A percentile compares a stretch with the other conserved stretches of the same genome.
These are phyloP conservation scores for Corythornis madagascariensis DNA, from an alignment of 2,113 vertebrate species.

Conservation along the genomic window DNA sequence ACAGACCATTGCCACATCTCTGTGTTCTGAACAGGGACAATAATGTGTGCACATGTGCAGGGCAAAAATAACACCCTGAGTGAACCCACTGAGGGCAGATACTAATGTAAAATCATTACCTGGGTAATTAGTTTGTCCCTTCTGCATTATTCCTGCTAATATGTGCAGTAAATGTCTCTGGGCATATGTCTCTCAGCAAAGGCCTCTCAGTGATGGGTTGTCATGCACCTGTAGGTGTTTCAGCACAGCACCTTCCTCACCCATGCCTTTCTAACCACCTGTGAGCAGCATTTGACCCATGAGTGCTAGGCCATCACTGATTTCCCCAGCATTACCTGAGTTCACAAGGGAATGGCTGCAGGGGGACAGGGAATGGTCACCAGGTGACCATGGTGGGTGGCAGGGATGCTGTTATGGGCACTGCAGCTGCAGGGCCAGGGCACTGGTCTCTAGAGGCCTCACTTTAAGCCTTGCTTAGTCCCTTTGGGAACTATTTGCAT, in stretches of 20 bases:
- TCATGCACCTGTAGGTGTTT: background rate
- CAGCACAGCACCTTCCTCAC: background rate
- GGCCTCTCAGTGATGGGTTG: background rate
- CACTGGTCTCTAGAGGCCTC: background rate
- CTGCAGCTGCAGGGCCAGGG: background rate
- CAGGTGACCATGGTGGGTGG: background rate
- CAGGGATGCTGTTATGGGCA: too few relatives aligned
- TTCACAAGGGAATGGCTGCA: background rate
- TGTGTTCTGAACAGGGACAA: background rate
- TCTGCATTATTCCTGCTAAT: background rate
- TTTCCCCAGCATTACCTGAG: background rate
- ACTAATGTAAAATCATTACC: background rate
- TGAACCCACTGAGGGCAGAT: background rate
- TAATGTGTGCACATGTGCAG: background rate
- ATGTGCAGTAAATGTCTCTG: background rate
- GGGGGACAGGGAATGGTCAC: background rate
- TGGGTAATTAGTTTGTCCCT: background rate
- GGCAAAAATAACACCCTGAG: background rate
- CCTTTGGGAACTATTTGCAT: constrained; percentile 42
- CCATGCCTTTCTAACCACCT: background rate
- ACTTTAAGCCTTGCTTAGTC: background rate
- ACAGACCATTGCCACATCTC: background rate
- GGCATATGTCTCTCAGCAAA: background rate
- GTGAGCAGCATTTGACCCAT: background rate
- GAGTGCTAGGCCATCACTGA: background rate